Base-by-base conservation (phyloP, 2,113 vertebrate species). In the Phrynosoma platyrhinos region DNA sequence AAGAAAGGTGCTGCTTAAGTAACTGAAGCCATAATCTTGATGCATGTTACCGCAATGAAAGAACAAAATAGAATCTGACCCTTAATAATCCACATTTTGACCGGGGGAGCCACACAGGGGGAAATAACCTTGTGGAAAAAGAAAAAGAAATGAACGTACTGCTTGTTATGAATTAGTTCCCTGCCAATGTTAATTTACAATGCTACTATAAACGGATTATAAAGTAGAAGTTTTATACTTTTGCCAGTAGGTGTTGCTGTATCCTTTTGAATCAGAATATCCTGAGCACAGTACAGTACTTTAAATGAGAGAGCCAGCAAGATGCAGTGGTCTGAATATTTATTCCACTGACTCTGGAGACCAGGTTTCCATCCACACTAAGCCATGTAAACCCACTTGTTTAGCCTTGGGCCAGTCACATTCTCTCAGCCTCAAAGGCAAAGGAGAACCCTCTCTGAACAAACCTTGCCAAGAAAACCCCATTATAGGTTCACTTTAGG, bases 161-260 rank as follows among this genome's bases (percentile, higher is more conserved):
- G 21, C 47, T 77, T 40, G 25, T 10, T 47, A 47, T 27, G 25
- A 42, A 16, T 66, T 66, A 66, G 42, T 42, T 77, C 75, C 25
- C 9, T 25, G 42, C 42, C 47, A 27, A 77, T 66, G 40, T 7
- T 4, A 47, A 4, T 7, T 47, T 47, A 47, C 47, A 47, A 47
- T 47, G 47, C 47, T 47, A 47, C 47, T 5, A 47, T 47, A 47
- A 47, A 47, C 47, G 5, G 7, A 47, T 47, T 5, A 78, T 71
- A 6, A 16, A 40, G 1, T 10, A 30, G 13, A 27, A 8, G 9
- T 42, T 18, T 82, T 66, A 16, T 83, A 0, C 78, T 91, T 88
- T 89, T 75, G 89, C 93, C 93, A 92, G 88, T 87, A 95, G 93
- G 87, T 93, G 95, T 76, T 91, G 92, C 95, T 94, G 84, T 52